Conservation (phyloP, 2,797 vertebrate genomes). For the Limnodromus scolopaceus region DNA sequence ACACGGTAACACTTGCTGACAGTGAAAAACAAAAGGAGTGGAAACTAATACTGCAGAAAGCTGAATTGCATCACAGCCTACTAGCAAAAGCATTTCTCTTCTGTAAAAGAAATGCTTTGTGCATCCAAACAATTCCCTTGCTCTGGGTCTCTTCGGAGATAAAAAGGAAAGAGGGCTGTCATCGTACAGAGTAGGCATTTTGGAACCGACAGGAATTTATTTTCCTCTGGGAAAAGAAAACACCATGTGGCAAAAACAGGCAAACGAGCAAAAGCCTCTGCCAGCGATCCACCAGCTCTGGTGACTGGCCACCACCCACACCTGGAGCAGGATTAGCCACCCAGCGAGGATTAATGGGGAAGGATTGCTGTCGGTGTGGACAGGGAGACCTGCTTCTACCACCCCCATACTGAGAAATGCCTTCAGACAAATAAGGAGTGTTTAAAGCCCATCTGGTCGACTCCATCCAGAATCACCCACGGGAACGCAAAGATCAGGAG, state of each 20-base stretch:
- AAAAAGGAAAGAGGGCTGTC: slow-evolving; percentile 6
- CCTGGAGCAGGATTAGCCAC: not conserved
- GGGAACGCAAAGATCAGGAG: not conserved
- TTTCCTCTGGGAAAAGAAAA: not conserved
- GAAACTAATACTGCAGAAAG: slow-evolving; percentile 57
- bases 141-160: slow-evolving; percentile 15
- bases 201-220: slow-evolving; percentile 3
- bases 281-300: not conserved
- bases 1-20: slow-evolving; percentile 68
- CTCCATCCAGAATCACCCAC: not conserved
- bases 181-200: not conserved
- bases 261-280: not conserved
- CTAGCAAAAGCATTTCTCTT: slow-evolving; percentile 45
- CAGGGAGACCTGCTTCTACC: not conserved
- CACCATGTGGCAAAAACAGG: not conserved
- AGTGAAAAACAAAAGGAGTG: slow-evolving; percentile 66
- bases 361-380: rapidly evolving
- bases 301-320: not conserved
- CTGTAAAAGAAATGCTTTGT: slow-evolving; percentile 63
- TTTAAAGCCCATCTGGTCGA: not conserved
- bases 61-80: slow-evolving; percentile 46
- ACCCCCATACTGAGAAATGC: not conserved
- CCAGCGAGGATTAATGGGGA: not conserved
- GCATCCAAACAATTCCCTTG: slow-evolving; percentile 23
- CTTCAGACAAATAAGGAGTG: rapidly evolving